Conservation (phyloP, 2,797 vertebrate genomes). For the Octomys mimax region DNA sequence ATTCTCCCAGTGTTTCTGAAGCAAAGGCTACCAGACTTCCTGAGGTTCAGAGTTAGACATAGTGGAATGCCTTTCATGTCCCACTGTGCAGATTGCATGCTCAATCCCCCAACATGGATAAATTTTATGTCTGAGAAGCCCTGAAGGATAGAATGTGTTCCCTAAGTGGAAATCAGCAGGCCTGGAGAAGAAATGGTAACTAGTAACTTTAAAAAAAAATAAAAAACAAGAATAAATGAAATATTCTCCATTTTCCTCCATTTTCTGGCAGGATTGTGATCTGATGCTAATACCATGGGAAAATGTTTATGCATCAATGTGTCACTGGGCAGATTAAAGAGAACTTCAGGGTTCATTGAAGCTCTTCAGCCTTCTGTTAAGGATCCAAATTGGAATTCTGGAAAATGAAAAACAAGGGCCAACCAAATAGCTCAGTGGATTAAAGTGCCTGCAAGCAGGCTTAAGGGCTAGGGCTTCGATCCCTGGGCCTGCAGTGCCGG, state of each 20-base stretch:
- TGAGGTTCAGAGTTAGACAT: neutral
- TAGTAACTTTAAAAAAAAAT: neutral
- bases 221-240: neutral
- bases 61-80: neutral
- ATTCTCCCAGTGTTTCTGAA: neutral
- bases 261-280: neutral
- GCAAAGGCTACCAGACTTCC: constrained; percentile 2
- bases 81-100: neutral
- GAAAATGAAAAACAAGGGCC: neutral
- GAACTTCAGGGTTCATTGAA: neutral
- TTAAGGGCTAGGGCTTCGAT: too few species aligned
- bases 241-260: neutral
- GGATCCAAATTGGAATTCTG: neutral
- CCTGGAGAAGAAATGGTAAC: neutral
- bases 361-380: neutral
- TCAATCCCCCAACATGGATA: neutral
- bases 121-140: neutral
- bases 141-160: neutral
- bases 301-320: neutral
- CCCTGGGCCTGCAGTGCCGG: too few species aligned
- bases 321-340: neutral
- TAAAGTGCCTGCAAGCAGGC: too few species aligned
- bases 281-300: neutral
- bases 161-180: neutral
- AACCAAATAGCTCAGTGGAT: too few species aligned